These are phyloP conservation scores for Mastomys natalensis DNA, from an alignment of 2,113 vertebrate species.

Conservation along the genomic window DNA sequence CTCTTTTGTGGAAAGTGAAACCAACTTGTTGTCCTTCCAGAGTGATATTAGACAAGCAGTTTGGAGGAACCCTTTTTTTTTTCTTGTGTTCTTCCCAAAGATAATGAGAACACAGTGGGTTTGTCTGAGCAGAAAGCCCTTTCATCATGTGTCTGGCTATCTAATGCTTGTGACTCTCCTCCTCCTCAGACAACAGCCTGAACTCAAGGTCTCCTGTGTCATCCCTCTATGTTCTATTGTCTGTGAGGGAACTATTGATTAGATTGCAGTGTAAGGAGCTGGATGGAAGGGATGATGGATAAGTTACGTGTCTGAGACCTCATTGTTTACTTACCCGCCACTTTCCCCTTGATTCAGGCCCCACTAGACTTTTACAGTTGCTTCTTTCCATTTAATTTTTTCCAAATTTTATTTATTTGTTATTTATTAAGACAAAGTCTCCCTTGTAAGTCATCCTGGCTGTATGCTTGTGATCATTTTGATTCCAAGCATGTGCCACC, in stretches of 20 bases:
- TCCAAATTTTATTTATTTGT: not conserved
- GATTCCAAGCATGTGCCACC: not conserved
- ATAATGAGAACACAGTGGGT: not conserved
- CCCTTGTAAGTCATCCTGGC: not conserved
- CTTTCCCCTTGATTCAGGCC: slow-evolving; percentile 5
- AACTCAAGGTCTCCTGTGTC: not conserved
- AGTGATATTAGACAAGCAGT: slow-evolving; percentile 66
- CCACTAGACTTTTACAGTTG: not conserved
- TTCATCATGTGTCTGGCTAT: not conserved
- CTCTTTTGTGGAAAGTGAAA: slow-evolving; percentile 66
- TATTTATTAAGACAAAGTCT: not conserved
- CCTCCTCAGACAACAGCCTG: slow-evolving; percentile 4
- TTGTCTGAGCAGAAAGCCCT: slow-evolving; percentile 54
- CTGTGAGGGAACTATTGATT: not conserved
- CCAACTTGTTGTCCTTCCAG: slow-evolving; percentile 51
- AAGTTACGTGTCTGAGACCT: slow-evolving; percentile 5
- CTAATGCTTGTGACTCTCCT: slow-evolving; percentile 6
- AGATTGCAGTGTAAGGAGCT: not conserved
- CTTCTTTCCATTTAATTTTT: not conserved
- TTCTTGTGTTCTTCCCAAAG: slow-evolving; percentile 55
- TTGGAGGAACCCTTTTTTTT: slow-evolving; percentile 28
- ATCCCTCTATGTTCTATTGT: not conserved
- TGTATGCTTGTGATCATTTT: not conserved
- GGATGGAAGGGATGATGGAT: not conserved
- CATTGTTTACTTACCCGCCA: slow-evolving; percentile 46